Evolutionary conservation across 2,888 invertebrate genomes (phyloP).

Genomic region (Siphonodentalium dalli): DNA sequence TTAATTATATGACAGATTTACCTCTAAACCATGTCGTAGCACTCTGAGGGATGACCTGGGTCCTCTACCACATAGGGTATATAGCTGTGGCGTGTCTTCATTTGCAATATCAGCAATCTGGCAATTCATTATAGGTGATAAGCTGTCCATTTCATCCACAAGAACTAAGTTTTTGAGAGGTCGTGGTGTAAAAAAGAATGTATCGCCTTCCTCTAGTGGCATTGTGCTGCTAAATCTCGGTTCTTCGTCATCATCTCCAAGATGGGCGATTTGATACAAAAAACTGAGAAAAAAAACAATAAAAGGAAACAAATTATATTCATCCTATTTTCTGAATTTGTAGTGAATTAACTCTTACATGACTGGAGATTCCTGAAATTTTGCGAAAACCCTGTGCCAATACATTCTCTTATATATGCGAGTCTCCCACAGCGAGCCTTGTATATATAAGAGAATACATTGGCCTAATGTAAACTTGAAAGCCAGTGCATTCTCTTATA

Average conservation of each 20-base stretch:
- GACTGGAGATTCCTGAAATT: too few relatives aligned
- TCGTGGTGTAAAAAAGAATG: slow-evolving; percentile 97
- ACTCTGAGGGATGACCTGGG: slow-evolving; percentile 92
- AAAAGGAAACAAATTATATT: background rate
- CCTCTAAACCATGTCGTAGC: slow-evolving; percentile 92
- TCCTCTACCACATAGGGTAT: slow-evolving; percentile 94
- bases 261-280: slow-evolving; percentile 97
- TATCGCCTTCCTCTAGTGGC: slow-evolving; percentile 98
- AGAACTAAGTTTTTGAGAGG: slow-evolving; percentile 91
- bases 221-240: slow-evolving; percentile 98
- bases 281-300: slow-evolving; percentile 72
- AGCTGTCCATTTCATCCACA: slow-evolving; percentile 95
- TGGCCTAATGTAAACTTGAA: too few relatives aligned
- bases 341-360: too few relatives aligned
- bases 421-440: too few relatives aligned
- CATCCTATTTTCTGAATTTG: background rate
- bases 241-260: slow-evolving; percentile 99
- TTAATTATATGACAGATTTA: too few relatives aligned
- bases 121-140: slow-evolving; percentile 86
- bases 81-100: slow-evolving; percentile 98
- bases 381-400: too few relatives aligned
- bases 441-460: too few relatives aligned
- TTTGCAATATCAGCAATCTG: slow-evolving; percentile 77
- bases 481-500: too few relatives aligned
- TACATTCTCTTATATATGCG: too few relatives aligned